These are phyloP conservation scores for Mesorhabditis belari DNA, from an alignment of 2,888 invertebrate genomes.

Conservation along the genomic window DNA sequence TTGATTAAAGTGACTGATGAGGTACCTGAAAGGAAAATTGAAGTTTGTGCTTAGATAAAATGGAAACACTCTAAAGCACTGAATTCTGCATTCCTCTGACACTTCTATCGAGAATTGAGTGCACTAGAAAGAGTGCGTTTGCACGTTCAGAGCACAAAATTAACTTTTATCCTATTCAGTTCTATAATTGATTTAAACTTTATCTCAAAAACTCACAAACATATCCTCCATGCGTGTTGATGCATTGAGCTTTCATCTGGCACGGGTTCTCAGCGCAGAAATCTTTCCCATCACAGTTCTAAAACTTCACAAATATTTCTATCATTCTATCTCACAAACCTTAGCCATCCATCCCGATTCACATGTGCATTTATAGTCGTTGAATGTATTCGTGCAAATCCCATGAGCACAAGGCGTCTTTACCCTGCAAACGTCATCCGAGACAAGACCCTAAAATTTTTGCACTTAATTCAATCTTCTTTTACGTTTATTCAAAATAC, in stretches of 20 bases:
- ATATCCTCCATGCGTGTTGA: slow-evolving; percentile 35
- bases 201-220: slow-evolving; percentile 26
- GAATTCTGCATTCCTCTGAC: too few species aligned
- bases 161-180: too few species aligned
- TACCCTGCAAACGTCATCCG: slow-evolving; percentile 39
- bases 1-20: slow-evolving; percentile 30
- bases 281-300: slow-evolving; percentile 34
- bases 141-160: too few species aligned
- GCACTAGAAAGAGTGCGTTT: too few species aligned
- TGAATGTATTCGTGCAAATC: slow-evolving; percentile 78
- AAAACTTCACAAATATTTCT: slow-evolving; percentile 1
- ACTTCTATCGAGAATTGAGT: too few species aligned
- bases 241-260: slow-evolving; percentile 27
- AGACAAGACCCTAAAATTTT: slow-evolving; percentile 33
- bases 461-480: too few species aligned
- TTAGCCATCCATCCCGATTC: slow-evolving; percentile 34
- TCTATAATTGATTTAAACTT: not conserved
- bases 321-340: not conserved
- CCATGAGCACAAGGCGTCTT: slow-evolving; percentile 72
- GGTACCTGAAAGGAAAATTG: slow-evolving; percentile 14
- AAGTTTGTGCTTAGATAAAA: too few species aligned
- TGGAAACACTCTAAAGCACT: too few species aligned
- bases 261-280: slow-evolving; percentile 34
- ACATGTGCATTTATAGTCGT: slow-evolving; percentile 43
- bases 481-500: too few species aligned